Base-by-base conservation (phyloP, 2,113 vertebrate species). In the Blennius ocellaris region DNA sequence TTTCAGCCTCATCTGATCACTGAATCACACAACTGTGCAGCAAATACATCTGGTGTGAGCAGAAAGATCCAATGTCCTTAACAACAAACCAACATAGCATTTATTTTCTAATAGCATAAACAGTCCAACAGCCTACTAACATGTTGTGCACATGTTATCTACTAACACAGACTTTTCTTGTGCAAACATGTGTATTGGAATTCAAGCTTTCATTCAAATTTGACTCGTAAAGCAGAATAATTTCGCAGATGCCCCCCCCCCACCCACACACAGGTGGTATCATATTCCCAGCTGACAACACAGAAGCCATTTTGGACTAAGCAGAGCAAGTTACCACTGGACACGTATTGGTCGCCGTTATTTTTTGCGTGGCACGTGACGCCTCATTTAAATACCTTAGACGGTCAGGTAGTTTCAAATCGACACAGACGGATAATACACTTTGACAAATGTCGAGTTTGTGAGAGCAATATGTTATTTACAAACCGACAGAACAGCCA, bases 1-100 rank as follows among this genome's bases (percentile, higher is more conserved):
- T 48, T 12, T 17, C 17, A 40, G 10, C 51, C 45, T 63, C 59
- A 44, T 30, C 7, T 7, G 36, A 38, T 69, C 48, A 61, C 57
- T 11, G 43, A 64, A 52, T 15, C 43, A 56, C 58, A 52, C 10
- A 39, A 58, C 52, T 38, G 39, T 40, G 21, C 17, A 56, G 72
- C 60, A 67, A 45, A 73, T 30, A 59, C 73, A 88, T 79, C 67
- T 79, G 79, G 44, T 38, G 54, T 70, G 45, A 21, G 30, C 30
- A 47, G 58, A 69, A 15, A n/a, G 36, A n/a, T 7, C 21, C 40
- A 21, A 6, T 17, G 48, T 21, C 7, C 52, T 53, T 14, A 14
- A 53, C 39, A 30, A 40, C 30, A 14, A 6, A 21, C 10, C 8
- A 10, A n/a, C 11, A 16, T 12, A 14, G 14, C n/a, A 16, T 17